A percentile compares a stretch with the other conserved stretches of the same genome.
Evolutionary conservation across 2,113 vertebrate genomes (phyloP).

Genomic region (Thunnus maccoyii): DNA sequence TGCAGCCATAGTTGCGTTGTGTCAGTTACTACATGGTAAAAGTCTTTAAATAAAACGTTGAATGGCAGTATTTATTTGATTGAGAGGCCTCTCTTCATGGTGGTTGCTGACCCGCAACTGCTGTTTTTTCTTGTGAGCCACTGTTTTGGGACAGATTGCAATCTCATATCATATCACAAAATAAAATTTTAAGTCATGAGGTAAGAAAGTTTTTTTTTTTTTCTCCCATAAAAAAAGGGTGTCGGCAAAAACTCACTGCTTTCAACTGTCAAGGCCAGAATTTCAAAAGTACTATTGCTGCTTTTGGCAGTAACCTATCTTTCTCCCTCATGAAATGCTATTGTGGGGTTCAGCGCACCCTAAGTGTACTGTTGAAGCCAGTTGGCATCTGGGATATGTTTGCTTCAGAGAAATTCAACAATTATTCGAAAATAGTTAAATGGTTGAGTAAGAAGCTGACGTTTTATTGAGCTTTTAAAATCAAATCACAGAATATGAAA

Average conservation of each 20-base stretch:
- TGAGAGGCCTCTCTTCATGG: too few relatives aligned
- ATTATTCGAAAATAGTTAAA: not conserved
- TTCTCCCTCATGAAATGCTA: not conserved
- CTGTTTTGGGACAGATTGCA: not conserved
- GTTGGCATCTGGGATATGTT: slow-evolving; percentile 26
- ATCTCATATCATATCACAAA: not conserved
- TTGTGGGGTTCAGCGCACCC: not conserved
- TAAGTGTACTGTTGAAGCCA: slow-evolving; percentile 4
- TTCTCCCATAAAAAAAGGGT: not conserved
- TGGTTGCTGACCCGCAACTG: too few relatives aligned
- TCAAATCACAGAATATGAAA: not conserved
- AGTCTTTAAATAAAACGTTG: not conserved
- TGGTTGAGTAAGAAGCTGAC: not conserved
- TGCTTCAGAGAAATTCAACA: not conserved
- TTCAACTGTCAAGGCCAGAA: not conserved
- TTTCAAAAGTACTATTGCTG: not conserved
- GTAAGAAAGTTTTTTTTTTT: not conserved
- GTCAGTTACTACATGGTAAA: not conserved
- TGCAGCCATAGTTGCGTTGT: not conserved
- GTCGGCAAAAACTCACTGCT: not conserved
- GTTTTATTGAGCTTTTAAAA: not conserved
- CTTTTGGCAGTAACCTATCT: not conserved
- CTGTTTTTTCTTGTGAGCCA: not conserved
- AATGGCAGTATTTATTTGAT: too few relatives aligned
- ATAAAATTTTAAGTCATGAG: not conserved